A percentile compares a stretch with the other conserved stretches of the same genome.
Conservation (phyloP, 2,888 invertebrate genomes). For the Eudemis profundana region DNA sequence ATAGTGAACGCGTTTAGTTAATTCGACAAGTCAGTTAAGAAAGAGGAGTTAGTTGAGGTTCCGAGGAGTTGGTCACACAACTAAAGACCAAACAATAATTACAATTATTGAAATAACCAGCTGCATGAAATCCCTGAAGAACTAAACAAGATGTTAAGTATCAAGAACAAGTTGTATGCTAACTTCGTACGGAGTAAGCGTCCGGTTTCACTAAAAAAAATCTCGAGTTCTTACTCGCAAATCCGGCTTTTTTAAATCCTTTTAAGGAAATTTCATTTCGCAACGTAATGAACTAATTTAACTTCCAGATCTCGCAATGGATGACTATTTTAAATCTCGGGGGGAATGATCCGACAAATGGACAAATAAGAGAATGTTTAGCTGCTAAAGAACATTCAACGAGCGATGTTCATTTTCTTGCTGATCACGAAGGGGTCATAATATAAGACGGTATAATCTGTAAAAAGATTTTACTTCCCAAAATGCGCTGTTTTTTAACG, state of each 20-base stretch:
- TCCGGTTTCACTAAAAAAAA: conserved; percentile 23
- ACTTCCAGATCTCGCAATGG: conserved; percentile 58
- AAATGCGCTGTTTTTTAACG: background rate
- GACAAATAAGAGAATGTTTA: conserved; percentile 57
- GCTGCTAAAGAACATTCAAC: conserved; percentile 48
- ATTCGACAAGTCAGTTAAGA: too few relatives aligned
- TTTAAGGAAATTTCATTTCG: conserved; percentile 52
- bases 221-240: conserved; percentile 29
- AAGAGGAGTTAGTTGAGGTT: too few relatives aligned
- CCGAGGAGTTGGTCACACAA: too few relatives aligned
- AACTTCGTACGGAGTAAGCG: conserved; percentile 8
- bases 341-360: conserved; percentile 57
- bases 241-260: conserved; percentile 45
- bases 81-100: too few relatives aligned
- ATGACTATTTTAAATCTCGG: conserved; percentile 61
- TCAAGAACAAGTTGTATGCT: too few relatives aligned
- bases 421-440: conserved; percentile 46
- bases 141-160: too few relatives aligned
- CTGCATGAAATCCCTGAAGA: too few relatives aligned
- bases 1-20: too few relatives aligned
- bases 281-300: conserved; percentile 65
- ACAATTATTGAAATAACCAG: too few relatives aligned
- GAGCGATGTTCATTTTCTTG: conserved; percentile 60
- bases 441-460: conserved; percentile 34
- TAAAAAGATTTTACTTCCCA: background rate